Evolutionary conservation across 2,797 vertebrate species (phyloP).

Genomic region (Phalloptychus januarius): DNA sequence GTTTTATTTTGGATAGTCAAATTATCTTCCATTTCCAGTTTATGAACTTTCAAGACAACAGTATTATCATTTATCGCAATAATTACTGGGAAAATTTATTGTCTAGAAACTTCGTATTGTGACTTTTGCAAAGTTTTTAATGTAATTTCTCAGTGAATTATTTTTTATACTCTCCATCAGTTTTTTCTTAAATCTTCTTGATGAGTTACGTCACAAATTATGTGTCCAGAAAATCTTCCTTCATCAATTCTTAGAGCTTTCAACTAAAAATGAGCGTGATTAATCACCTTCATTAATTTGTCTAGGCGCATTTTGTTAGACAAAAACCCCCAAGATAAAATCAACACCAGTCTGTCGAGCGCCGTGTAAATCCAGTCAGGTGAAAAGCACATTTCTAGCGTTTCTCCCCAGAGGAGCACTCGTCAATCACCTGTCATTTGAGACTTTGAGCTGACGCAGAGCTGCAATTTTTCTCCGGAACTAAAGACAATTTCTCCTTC

Average conservation of each 20-base stretch:
- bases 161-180: background rate
- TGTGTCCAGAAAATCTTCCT: background rate
- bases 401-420: constrained; percentile 12
- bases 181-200: background rate
- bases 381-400: constrained; percentile 21
- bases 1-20: too few relatives aligned
- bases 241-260: background rate
- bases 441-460: background rate
- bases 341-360: background rate
- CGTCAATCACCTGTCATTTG: constrained; percentile 29
- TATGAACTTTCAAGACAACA: too few relatives aligned
- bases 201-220: background rate
- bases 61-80: too few relatives aligned
- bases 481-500: background rate
- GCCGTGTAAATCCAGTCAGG: constrained; percentile 5
- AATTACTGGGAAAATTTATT: too few relatives aligned
- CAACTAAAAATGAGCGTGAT: background rate
- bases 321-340: background rate
- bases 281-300: background rate
- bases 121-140: background rate
- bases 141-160: background rate
- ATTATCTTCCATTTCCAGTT: too few relatives aligned
- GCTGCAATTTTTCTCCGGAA: background rate
- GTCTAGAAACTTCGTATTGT: too few relatives aligned
- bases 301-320: background rate